phyloP scores from a whole-genome alignment of 2,113 vertebrate genomes.

The Cynoglossus semilaevis region DNA sequence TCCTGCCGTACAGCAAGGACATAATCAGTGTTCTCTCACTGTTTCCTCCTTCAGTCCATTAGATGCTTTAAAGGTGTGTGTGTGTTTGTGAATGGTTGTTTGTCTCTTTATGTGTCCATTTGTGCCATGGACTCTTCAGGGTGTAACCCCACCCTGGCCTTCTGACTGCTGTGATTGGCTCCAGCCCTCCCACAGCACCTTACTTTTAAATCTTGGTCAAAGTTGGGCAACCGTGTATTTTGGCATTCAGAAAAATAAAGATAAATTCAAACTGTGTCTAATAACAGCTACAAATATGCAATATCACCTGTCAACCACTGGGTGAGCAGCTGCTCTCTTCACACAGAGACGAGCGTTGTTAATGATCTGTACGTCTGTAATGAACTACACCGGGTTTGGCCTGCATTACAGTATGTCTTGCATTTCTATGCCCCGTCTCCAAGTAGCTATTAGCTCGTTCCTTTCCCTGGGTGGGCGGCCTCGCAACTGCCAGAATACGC shows the following conservation, averaged over 20 bases:
- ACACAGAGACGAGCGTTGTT: not conserved
- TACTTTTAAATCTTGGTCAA: no score
- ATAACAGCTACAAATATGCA: not conserved
- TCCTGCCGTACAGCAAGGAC: no score
- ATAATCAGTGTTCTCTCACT: no score
- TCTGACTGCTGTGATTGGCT: no score
- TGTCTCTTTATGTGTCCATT: no score
- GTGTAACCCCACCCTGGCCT: no score
- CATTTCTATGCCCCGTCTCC: slow-evolving; percentile 37
- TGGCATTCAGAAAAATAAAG: not conserved
- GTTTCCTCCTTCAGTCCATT: no score
- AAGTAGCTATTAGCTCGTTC: slow-evolving; percentile 35
- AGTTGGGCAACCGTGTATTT: not conserved
- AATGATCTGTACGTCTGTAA: slow-evolving; percentile 17
- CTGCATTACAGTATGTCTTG: slow-evolving; percentile 27
- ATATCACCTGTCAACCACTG: not conserved
- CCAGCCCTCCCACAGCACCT: no score
- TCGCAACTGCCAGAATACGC: slow-evolving; percentile 27
- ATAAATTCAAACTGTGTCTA: not conserved
- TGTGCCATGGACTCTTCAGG: no score
- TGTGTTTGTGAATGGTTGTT: no score
- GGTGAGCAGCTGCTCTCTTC: slow-evolving; percentile 8
- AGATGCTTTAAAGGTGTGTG: no score
- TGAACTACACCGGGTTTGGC: slow-evolving; percentile 18
- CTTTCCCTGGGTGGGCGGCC: slow-evolving; percentile 36